These are phyloP conservation scores for Dasyornis broadbenti DNA, from an alignment of 2,113 vertebrate species.

Conservation along the genomic window DNA sequence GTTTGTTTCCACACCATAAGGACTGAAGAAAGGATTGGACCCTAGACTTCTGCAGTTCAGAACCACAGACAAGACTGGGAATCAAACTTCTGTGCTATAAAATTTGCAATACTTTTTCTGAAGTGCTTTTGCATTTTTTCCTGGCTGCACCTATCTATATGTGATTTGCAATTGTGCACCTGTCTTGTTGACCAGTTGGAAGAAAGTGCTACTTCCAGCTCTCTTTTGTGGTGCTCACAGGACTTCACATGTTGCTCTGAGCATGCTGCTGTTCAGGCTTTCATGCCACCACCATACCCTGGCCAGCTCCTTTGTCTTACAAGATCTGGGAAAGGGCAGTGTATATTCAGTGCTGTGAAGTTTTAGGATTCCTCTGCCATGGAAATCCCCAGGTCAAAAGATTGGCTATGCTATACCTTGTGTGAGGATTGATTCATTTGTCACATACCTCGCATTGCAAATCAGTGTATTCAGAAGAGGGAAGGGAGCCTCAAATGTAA, in stretches of 20 bases:
- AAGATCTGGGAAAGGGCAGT: neutral
- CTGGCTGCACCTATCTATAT: neutral
- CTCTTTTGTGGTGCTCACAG: neutral
- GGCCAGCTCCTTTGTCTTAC: neutral
- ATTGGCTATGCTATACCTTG: neutral
- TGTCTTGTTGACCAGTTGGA: neutral
- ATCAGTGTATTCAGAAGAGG: neutral
- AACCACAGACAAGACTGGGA: neutral
- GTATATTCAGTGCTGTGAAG: neutral
- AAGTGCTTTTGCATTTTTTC: neutral
- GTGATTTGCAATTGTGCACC: neutral
- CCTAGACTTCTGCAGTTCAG: neutral
- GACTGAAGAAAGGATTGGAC: neutral
- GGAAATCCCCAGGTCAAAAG: neutral
- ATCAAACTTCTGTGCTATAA: neutral
- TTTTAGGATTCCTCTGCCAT: neutral
- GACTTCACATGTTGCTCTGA: neutral
- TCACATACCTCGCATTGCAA: neutral
- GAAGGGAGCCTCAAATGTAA: neutral
- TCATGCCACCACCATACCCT: neutral
- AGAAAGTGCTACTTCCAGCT: neutral
- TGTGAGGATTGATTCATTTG: neutral
- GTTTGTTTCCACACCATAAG: neutral
- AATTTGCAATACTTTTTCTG: neutral
- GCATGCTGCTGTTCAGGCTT: neutral